These are phyloP conservation scores for Xanthorhoe designata DNA, from an alignment of 2,888 invertebrate genomes.

Conservation along the genomic window DNA sequence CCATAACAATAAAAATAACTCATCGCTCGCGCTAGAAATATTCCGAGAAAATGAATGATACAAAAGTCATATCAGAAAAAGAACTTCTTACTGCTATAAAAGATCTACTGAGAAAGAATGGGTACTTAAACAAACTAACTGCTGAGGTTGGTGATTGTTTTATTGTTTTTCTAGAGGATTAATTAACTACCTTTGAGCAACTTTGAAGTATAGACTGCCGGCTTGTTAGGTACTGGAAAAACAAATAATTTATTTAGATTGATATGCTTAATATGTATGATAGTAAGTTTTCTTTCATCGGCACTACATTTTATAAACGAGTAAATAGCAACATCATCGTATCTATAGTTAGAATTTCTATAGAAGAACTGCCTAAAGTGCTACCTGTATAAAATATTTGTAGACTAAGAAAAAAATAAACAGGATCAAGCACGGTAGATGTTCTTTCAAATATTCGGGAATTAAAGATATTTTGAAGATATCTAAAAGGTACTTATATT, in stretches of 20 bases:
- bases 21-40: slow-evolving; percentile 1
- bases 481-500: too few relatives aligned
- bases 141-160: slow-evolving; percentile 65
- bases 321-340: too few relatives aligned
- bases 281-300: neutral
- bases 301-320: too few relatives aligned
- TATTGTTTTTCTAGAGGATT: slow-evolving; percentile 1
- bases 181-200: neutral
- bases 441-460: too few relatives aligned
- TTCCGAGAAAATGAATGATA: slow-evolving; percentile 60
- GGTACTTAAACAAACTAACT: slow-evolving; percentile 75
- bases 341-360: too few relatives aligned
- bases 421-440: too few relatives aligned
- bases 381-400: too few relatives aligned
- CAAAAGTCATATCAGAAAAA: slow-evolving; percentile 67
- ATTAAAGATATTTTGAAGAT: too few relatives aligned
- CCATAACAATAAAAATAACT: slow-evolving; percentile 6
- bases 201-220: neutral
- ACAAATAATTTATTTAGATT: neutral
- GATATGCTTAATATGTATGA: neutral
- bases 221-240: neutral
- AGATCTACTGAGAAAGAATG: slow-evolving; percentile 70
- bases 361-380: too few relatives aligned
- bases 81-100: slow-evolving; percentile 73
- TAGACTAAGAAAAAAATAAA: too few relatives aligned